Conservation (phyloP, 2,113 vertebrate genomes). For the Oenanthe oenanthe region DNA sequence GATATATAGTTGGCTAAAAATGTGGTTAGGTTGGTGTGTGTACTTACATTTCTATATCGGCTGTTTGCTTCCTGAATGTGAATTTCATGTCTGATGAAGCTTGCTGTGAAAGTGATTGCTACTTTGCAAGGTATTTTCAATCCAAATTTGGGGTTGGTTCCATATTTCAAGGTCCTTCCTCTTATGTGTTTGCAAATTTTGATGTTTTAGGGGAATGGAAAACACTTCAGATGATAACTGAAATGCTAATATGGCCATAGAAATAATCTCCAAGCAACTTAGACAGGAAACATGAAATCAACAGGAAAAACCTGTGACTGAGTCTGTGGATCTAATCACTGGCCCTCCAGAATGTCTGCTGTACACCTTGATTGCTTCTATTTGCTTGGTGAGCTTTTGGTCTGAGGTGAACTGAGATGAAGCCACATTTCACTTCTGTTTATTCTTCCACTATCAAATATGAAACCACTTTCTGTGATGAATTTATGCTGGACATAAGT, state of each 20-base stretch:
- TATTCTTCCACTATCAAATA: not conserved
- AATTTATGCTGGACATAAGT: not conserved
- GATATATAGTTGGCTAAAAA: not conserved
- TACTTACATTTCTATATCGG: not conserved
- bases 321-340: not conserved
- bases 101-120: not conserved
- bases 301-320: not conserved
- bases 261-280: not conserved
- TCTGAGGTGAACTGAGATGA: not conserved
- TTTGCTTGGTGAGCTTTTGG: not conserved
- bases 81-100: not conserved
- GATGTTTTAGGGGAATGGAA: not conserved
- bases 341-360: not conserved
- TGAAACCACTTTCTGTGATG: not conserved
- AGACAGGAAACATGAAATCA: not conserved
- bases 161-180: not conserved
- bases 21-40: fast-evolving
- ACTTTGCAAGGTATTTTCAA: not conserved
- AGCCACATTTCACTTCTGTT: not conserved
- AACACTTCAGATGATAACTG: not conserved
- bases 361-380: not conserved
- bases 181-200: not conserved
- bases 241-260: not conserved
- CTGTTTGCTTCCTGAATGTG: not conserved
- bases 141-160: not conserved